Evolutionary conservation across 2,888 invertebrate species (phyloP).

Genomic region (Drosophila subsilvestris): DNA sequence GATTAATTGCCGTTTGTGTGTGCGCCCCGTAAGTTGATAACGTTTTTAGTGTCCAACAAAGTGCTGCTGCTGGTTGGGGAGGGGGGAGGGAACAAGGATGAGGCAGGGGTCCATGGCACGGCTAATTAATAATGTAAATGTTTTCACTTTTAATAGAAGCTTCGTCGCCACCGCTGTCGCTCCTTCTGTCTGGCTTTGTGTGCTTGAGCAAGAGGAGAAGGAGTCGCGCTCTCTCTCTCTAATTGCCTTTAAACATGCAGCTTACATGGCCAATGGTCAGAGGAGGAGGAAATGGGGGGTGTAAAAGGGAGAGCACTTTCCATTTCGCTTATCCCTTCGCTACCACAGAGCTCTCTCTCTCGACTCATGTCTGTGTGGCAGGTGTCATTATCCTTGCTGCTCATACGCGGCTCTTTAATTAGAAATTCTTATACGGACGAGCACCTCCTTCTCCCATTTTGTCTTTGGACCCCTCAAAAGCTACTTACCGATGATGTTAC

Average conservation of each 20-base stretch:
- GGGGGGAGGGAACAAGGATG: slow-evolving; percentile 7
- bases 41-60: slow-evolving; percentile 54
- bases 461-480: slow-evolving; percentile 34
- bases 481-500: slow-evolving; percentile 65
- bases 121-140: slow-evolving; percentile 82
- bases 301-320: slow-evolving; percentile 27
- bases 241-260: slow-evolving; percentile 67
- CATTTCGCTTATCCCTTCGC: slow-evolving; percentile 29
- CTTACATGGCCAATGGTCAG: slow-evolving; percentile 58
- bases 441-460: slow-evolving; percentile 3
- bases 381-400: slow-evolving; percentile 72
- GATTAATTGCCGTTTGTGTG: slow-evolving; percentile 75
- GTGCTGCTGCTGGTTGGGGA: slow-evolving; percentile 25
- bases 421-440: slow-evolving; percentile 78
- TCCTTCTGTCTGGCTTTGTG: slow-evolving; percentile 47
- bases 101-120: slow-evolving; percentile 10
- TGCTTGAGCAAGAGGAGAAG: slow-evolving; percentile 11
- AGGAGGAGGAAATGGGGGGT: not conserved
- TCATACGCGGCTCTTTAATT: slow-evolving; percentile 73
- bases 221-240: slow-evolving; percentile 7
- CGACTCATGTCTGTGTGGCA: slow-evolving; percentile 48
- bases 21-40: slow-evolving; percentile 52
- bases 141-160: slow-evolving; percentile 68
- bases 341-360: slow-evolving; percentile 7
- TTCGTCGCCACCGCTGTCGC: slow-evolving; percentile 8